phyloP scores from a whole-genome alignment of 1,140 invertebrate species.

The Brachionus manjavacas region DNA sequence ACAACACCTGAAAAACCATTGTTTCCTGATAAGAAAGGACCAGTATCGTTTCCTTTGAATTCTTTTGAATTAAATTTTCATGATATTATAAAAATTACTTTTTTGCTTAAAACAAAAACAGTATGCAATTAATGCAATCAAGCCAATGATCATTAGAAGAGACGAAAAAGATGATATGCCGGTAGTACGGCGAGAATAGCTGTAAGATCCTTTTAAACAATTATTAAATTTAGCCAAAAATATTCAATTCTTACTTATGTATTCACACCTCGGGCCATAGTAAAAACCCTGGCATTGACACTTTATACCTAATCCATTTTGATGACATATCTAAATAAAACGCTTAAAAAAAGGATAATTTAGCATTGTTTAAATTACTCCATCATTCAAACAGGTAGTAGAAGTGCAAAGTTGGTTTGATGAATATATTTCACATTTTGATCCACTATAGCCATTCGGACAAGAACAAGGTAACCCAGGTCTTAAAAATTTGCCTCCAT shows the following conservation, averaged over 20 bases:
- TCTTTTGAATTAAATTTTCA: background rate
- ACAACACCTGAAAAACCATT: background rate
- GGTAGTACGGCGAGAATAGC: background rate
- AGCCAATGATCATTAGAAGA: background rate
- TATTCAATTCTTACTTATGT: background rate
- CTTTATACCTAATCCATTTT: background rate
- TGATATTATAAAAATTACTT: background rate
- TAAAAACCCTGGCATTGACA: background rate
- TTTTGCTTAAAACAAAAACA: background rate
- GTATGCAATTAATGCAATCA: background rate
- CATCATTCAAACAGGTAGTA: background rate
- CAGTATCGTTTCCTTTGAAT: background rate
- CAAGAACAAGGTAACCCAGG: constrained; percentile 58
- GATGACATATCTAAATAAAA: background rate
- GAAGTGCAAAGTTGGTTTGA: background rate
- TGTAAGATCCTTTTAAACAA: background rate
- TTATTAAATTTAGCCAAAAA: background rate
- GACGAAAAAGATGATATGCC: constrained; percentile 6
- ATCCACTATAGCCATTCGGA: constrained; percentile 84
- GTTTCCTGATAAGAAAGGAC: background rate
- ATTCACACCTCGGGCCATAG: background rate
- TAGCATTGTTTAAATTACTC: background rate
- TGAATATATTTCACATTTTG: constrained; percentile 71
- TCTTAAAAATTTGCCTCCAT: background rate
- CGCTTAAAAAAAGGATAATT: background rate